These are phyloP conservation scores for Carassius auratus DNA, from an alignment of 2,113 vertebrate genomes.

Conservation along the genomic window DNA sequence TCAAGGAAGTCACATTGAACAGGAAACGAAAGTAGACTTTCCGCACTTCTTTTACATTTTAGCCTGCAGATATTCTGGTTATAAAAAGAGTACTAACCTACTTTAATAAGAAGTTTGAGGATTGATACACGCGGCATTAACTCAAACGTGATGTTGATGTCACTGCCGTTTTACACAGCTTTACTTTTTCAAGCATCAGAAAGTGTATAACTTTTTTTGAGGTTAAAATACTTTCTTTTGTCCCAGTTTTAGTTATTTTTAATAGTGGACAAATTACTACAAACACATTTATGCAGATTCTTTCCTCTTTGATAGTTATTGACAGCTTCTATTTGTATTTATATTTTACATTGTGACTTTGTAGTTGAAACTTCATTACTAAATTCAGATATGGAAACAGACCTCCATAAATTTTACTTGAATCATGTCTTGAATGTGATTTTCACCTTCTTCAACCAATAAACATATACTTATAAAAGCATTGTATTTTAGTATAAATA, in stretches of 20 bases:
- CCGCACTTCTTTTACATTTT: slow-evolving; percentile 30
- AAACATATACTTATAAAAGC: not conserved
- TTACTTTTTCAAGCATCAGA: not conserved
- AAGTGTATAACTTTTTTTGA: not conserved
- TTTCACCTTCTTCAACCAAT: not conserved
- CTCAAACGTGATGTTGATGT: not conserved
- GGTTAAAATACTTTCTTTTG: not conserved
- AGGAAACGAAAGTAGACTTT: slow-evolving; percentile 36
- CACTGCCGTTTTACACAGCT: not conserved
- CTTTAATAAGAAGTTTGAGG: slow-evolving; percentile 13
- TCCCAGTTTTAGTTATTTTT: not conserved
- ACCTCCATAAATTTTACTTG: not conserved
- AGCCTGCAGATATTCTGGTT: slow-evolving; percentile 26
- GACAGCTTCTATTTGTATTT: not conserved
- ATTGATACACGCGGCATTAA: not conserved
- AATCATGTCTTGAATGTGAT: not conserved
- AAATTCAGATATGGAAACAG: not conserved
- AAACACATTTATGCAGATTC: not conserved
- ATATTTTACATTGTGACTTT: not conserved
- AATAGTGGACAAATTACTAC: not conserved
- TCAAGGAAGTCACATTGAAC: slow-evolving; percentile 58
- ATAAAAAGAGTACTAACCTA: slow-evolving; percentile 40
- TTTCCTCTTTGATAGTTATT: not conserved
- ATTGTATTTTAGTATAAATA: not conserved
- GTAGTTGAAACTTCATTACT: not conserved